Base-by-base conservation (phyloP, 2,888 invertebrate species). In the Adela reaumurella region DNA sequence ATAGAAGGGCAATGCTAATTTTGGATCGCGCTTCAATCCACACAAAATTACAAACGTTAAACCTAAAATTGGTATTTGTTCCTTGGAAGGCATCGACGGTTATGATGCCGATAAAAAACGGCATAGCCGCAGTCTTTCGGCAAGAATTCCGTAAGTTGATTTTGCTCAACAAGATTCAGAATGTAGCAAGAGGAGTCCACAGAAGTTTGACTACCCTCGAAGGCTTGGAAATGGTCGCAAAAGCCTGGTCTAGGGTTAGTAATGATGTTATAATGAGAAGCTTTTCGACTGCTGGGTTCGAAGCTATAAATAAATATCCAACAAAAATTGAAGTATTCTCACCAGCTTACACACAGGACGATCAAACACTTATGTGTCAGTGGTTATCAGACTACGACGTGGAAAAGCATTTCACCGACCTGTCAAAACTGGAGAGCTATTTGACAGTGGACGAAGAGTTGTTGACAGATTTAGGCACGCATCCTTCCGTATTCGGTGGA, bases 1-100 rank as follows among this genome's bases (percentile, higher is more conserved):
- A 64, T 46, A 54, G 57, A 10, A 64, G 57, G 53, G 64, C 61
- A 0, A 53, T 65, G 0, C 47, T 65, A 2, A 52, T 67, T 0
- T 48, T 67, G 35, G 66, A 67, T 47, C 48, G 66, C 16, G 66
- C 65, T 0, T 63, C 64, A 0, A 63, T 66, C 53, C 65, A 67
- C 53, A 58, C 65, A 1, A 67, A 67, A 52, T 41, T 65, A 2
- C 59, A 62, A 20, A 50, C 65, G 17, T 61, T 64, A 0, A 57
- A 67, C 55, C 55, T 67, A 11, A 65, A 63, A 47, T 41, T 67
- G 14, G 61, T 64, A 0, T 67, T 65, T 18, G 62, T 66, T 0
- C 66, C 65, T 0, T 67, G 65, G 64, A 67, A 66, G 46, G 62
- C 64, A 0, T 56, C 62, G 0, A 60, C 59, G 2, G 61, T 62